These are phyloP conservation scores for Thereva nobilitata DNA, from an alignment of 2,888 invertebrate species.

Conservation along the genomic window DNA sequence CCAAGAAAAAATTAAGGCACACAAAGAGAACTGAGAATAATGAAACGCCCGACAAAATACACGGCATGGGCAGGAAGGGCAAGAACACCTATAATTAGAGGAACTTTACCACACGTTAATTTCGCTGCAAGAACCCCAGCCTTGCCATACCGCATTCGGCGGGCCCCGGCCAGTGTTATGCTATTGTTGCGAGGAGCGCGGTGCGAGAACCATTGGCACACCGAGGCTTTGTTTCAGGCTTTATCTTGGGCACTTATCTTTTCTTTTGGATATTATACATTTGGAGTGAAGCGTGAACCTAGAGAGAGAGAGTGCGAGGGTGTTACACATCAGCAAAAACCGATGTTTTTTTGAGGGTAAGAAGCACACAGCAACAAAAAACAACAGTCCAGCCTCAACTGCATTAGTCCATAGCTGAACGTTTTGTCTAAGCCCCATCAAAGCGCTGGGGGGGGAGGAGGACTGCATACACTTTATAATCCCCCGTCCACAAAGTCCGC, in stretches of 20 bases:
- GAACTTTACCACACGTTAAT: constrained; percentile 47
- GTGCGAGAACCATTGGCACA: constrained; percentile 37
- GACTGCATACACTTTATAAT: constrained; percentile 5
- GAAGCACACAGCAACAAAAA: background rate
- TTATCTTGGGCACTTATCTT: constrained; percentile 36
- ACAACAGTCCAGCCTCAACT: background rate
- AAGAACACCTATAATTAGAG: constrained; percentile 47
- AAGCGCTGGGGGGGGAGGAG: background rate
- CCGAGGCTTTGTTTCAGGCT: constrained; percentile 41
- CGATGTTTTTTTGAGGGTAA: constrained; percentile 24
- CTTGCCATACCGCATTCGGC: constrained; percentile 41
- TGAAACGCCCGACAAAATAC: constrained; percentile 11
- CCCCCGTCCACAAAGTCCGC: constrained; percentile 3
- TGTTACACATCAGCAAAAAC: constrained; percentile 27
- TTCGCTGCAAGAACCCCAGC: constrained; percentile 40
- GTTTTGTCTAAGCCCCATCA: background rate
- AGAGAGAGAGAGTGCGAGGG: constrained; percentile 15
- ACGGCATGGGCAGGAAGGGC: constrained; percentile 29
- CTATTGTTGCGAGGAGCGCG: constrained; percentile 42
- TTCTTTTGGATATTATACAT: constrained; percentile 23
- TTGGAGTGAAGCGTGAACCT: constrained; percentile 14
- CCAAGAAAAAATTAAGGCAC: constrained; percentile 19
- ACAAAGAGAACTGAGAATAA: constrained; percentile 15
- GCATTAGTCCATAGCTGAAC: background rate
- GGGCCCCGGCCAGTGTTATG: constrained; percentile 41